Evolutionary conservation across 2,888 invertebrate species (phyloP).

Genomic region (Macrophya annulata): DNA sequence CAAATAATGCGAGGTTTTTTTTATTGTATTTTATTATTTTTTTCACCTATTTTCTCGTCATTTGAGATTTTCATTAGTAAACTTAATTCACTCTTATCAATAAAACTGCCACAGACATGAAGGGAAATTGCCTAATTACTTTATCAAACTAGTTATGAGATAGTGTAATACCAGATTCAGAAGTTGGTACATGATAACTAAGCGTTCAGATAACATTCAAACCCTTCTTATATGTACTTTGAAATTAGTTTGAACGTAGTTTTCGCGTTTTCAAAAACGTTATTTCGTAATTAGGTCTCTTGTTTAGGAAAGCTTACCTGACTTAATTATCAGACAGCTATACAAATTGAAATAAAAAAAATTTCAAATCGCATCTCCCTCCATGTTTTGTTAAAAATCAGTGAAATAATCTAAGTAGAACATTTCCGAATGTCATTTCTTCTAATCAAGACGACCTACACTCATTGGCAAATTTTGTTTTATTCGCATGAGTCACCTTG

Average conservation of each 20-base stretch:
- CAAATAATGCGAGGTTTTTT: neutral
- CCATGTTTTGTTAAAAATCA: neutral
- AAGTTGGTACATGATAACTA: neutral
- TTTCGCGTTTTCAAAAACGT: neutral
- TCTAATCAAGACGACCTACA: neutral
- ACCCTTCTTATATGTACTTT: neutral
- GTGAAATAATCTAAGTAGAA: neutral
- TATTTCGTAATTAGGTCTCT: neutral
- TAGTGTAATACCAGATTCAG: neutral
- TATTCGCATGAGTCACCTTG: neutral
- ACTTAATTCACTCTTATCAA: neutral
- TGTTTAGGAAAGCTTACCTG: neutral
- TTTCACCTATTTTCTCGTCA: neutral
- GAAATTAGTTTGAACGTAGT: neutral
- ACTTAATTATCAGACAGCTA: neutral
- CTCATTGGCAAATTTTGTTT: neutral
- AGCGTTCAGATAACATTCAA: neutral
- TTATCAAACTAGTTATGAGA: slow-evolving; percentile 26
- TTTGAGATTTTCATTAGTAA: neutral
- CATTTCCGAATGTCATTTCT: neutral
- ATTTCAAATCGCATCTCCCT: neutral
- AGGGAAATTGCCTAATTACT: neutral
- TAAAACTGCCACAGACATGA: neutral
- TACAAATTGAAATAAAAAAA: neutral
- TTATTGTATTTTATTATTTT: neutral